Evolutionary conservation across 2,888 invertebrate genomes (phyloP).

Genomic region (Toxonevra muliebris): DNA sequence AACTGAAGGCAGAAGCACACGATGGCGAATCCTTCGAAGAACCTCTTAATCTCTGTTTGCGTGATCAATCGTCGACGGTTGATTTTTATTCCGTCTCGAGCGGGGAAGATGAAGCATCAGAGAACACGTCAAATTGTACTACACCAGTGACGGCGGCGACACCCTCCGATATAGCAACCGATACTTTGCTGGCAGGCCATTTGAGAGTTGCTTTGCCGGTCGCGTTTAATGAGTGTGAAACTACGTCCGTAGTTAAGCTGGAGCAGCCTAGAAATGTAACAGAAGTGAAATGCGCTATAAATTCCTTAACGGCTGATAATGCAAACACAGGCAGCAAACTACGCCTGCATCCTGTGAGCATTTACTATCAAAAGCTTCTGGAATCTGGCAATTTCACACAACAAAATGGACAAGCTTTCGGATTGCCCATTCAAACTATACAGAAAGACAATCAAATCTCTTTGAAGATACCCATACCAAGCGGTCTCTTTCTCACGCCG

Average conservation of each 20-base stretch:
- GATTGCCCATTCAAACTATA: conserved; percentile 55
- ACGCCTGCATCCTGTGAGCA: conserved; percentile 78
- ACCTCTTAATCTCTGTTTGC: conserved; percentile 83
- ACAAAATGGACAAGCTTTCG: conserved; percentile 51
- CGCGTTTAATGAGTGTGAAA: conserved; percentile 59
- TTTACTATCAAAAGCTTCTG: conserved; percentile 80
- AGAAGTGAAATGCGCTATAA: neutral
- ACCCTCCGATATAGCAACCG: conserved; percentile 44
- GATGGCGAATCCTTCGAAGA: conserved; percentile 66
- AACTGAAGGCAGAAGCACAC: neutral
- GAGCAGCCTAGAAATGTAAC: neutral
- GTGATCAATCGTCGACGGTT: conserved; percentile 67
- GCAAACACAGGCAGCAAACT: conserved; percentile 23
- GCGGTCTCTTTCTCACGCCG: conserved; percentile 48
- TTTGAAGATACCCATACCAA: conserved; percentile 59
- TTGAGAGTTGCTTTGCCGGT: conserved; percentile 67
- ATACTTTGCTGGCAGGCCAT: conserved; percentile 49
- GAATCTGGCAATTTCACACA: conserved; percentile 66
- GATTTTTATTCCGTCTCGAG: conserved; percentile 59
- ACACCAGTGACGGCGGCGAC: conserved; percentile 53
- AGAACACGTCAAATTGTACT: conserved; percentile 31
- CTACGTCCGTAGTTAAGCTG: conserved; percentile 40
- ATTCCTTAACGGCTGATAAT: neutral
- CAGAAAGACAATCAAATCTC: conserved; percentile 65
- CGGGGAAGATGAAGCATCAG: conserved; percentile 45